Base-by-base conservation (phyloP, 2,888 invertebrate genomes). In the Drosophila borealis region DNA sequence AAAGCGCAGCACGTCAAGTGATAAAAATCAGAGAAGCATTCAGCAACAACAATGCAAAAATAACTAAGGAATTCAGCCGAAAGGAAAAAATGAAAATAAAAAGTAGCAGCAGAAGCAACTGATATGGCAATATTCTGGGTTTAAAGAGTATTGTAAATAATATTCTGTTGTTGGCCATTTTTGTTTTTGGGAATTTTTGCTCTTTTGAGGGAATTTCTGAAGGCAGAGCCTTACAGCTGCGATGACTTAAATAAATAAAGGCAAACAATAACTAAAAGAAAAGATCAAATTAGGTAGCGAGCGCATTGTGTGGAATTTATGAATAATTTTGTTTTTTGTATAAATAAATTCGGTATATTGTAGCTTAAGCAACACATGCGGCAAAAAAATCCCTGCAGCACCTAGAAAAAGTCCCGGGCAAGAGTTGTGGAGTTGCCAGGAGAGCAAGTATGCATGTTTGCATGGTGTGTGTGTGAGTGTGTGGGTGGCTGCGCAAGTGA, bases 11-110 rank as follows among this genome's bases (percentile, higher is more conserved):
- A 71, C 71, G 60, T 80, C 80, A 71, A 55, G 61, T 71, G 83
- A 82, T 86, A 80, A 80, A 78, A 82, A 86, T 83, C 86, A 77
- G 66, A 67, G 80, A 64, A 64, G 66, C 71, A 79, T 67, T 78
- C 73, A 55, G 55, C 55, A 60, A 49, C 64, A 67, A 83, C 66
- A 68, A 64, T 56, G 42, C 34, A n/a, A 46, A 33, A 62, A 50
- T 51, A 55, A 68, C 67, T 46, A 56, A 77, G 65, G 70, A 73
- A 63, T 73, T 77, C 70, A 21, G 49, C 21, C 45, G 63, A 75
- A 62, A 68, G 56, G 53, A 50, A 17, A 53, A 39, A 63, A 33
- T 33, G 21, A 36, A 34, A 33, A 19, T 8, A 42, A 17, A 13
- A 36, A 1, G 46, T 36, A n/a, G 37, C 21, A 17, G 34, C 14